Evolutionary conservation across 2,797 vertebrate species (phyloP).

Genomic region (Sebastes goodei): DNA sequence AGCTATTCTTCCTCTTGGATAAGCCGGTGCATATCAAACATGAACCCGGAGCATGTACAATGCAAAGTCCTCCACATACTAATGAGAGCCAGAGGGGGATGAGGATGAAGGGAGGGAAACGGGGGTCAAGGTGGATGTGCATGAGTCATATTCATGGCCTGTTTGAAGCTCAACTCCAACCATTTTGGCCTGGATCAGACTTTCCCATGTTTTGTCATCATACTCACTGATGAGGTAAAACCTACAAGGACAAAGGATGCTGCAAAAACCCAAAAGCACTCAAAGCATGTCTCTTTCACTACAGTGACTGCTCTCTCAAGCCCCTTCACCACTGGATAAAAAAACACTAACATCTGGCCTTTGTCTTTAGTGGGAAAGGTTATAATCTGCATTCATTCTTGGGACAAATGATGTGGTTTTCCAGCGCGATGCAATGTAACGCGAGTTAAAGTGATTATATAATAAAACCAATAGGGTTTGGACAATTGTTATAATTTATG

Average conservation of each 20-base stretch:
- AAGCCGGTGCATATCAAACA: slow-evolving; percentile 60
- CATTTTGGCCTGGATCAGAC: neutral
- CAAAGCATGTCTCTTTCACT: neutral
- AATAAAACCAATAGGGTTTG: neutral
- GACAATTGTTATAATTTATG: neutral
- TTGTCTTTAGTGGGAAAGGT: too few relatives aligned
- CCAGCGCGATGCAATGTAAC: too few relatives aligned
- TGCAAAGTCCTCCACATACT: slow-evolving; percentile 44
- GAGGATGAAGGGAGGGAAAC: neutral
- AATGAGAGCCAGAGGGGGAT: slow-evolving; percentile 40
- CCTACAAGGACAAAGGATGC: slow-evolving; percentile 10
- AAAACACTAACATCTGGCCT: too few relatives aligned
- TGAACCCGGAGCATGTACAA: slow-evolving; percentile 54
- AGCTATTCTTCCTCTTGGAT: slow-evolving; percentile 75
- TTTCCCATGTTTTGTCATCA: slow-evolving; percentile 12
- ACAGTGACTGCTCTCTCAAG: neutral
- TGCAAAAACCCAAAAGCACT: slow-evolving; percentile 21
- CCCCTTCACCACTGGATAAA: neutral
- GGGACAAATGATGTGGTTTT: too few relatives aligned
- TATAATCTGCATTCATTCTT: too few relatives aligned
- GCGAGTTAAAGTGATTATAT: too few relatives aligned
- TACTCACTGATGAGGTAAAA: slow-evolving; percentile 20
- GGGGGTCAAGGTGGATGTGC: slow-evolving; percentile 46
- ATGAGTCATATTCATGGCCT: slow-evolving; percentile 16
- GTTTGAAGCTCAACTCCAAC: slow-evolving; percentile 16